A percentile compares a stretch with the other conserved stretches of the same genome.
Conservation (phyloP, 2,113 vertebrate genomes). For the Takifugu bimaculatus region DNA sequence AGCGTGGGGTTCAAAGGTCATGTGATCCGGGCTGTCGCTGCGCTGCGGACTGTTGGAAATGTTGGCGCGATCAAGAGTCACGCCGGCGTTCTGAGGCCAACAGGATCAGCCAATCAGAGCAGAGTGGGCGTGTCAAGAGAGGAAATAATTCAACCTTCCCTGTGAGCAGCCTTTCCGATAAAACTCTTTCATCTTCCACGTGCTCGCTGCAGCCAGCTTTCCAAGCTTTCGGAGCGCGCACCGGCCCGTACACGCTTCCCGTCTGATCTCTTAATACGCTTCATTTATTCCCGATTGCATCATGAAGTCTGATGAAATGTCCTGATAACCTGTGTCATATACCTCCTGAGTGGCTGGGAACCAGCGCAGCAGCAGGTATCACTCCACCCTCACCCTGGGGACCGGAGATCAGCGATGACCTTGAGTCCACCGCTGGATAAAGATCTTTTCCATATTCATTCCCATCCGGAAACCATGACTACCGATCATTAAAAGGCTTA, state of each 20-base stretch:
- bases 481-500: constrained; percentile 70
- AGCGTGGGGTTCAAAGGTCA: too few species aligned
- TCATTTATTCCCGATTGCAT: constrained; percentile 1
- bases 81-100: too few species aligned
- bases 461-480: constrained; percentile 66
- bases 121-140: too few species aligned
- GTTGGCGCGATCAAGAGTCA: too few species aligned
- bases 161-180: neutral
- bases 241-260: too few species aligned
- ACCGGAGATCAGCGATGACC: constrained; percentile 60
- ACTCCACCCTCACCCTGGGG: constrained; percentile 45
- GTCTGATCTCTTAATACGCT: too few species aligned
- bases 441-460: constrained; percentile 69
- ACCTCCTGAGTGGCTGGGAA: constrained; percentile 22
- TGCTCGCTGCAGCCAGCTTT: too few species aligned
- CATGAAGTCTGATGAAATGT: constrained; percentile 31
- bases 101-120: too few species aligned
- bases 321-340: constrained; percentile 35
- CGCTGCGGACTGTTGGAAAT: too few species aligned
- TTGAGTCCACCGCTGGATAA: constrained; percentile 58
- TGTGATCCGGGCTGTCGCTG: too few species aligned
- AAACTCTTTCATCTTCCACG: neutral
- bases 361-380: constrained; percentile 34
- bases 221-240: too few species aligned
- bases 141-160: too few species aligned